These are phyloP conservation scores for Pelecanoides urinatrix DNA, from an alignment of 2,113 vertebrate species.

Conservation along the genomic window DNA sequence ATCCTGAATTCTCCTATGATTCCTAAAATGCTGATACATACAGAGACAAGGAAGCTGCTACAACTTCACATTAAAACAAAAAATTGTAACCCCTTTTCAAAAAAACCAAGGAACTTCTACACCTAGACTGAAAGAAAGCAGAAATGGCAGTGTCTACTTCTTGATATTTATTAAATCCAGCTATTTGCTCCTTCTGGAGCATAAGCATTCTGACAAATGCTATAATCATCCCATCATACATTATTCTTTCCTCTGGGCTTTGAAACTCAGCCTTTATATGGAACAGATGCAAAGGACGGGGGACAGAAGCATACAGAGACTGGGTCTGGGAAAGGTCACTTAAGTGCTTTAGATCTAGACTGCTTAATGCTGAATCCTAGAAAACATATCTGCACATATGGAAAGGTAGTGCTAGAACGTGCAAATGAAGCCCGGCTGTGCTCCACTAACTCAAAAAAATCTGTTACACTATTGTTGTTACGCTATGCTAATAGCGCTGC, in stretches of 20 bases:
- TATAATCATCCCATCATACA: background rate
- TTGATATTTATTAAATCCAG: background rate
- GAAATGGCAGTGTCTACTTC: background rate
- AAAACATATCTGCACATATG: background rate
- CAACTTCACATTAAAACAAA: background rate
- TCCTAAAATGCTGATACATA: background rate
- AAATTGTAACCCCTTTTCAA: background rate
- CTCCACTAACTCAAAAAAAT: background rate
- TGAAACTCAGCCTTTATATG: background rate
- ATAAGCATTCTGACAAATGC: background rate
- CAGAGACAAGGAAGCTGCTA: background rate
- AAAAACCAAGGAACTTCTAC: background rate
- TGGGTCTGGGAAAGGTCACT: background rate
- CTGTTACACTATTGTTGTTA: too few relatives aligned
- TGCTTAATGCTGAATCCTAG: background rate
- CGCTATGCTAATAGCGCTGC: background rate
- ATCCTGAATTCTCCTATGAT: background rate
- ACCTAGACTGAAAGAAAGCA: background rate
- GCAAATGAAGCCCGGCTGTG: background rate
- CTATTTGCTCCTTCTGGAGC: background rate
- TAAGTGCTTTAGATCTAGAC: background rate
- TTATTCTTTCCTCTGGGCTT: background rate
- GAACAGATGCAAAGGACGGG: background rate
- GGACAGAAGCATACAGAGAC: background rate
- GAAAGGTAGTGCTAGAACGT: background rate